Evolutionary conservation across 2,888 invertebrate species (phyloP).

Genomic region (Chymomyza fuscimana): DNA sequence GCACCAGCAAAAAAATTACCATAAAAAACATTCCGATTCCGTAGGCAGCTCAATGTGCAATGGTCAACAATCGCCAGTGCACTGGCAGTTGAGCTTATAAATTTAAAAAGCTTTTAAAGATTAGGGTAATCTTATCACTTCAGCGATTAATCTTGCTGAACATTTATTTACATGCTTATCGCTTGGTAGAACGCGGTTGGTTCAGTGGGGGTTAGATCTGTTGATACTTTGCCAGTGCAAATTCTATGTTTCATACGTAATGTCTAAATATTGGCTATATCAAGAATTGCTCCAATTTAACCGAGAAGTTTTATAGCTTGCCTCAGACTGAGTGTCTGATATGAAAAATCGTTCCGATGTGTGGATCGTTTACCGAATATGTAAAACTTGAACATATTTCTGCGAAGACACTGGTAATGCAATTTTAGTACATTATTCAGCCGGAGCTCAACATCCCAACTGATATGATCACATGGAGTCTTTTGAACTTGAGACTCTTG

Average conservation of each 20-base stretch:
- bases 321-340: too few relatives aligned
- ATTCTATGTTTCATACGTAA: too few relatives aligned
- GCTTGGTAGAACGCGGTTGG: neutral
- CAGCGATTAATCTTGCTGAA: neutral
- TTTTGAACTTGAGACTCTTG: too few relatives aligned
- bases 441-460: too few relatives aligned
- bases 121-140: neutral
- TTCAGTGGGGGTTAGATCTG: neutral
- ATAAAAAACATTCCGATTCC: conserved; percentile 49
- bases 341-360: too few relatives aligned
- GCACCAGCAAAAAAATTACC: conserved; percentile 43
- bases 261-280: too few relatives aligned
- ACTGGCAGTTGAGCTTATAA: neutral
- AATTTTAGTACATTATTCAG: too few relatives aligned
- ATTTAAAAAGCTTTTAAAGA: neutral
- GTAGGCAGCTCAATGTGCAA: neutral
- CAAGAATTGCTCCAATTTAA: neutral
- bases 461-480: too few relatives aligned
- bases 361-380: too few relatives aligned
- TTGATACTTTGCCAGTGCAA: neutral
- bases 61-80: neutral
- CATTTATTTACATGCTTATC: neutral
- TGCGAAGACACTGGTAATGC: too few relatives aligned
- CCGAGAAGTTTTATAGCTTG: neutral
- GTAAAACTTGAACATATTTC: too few relatives aligned